A percentile compares a stretch with the other conserved stretches of the same genome.
Evolutionary conservation across 2,113 vertebrate genomes (phyloP).

Genomic region (Okapia johnstoni): DNA sequence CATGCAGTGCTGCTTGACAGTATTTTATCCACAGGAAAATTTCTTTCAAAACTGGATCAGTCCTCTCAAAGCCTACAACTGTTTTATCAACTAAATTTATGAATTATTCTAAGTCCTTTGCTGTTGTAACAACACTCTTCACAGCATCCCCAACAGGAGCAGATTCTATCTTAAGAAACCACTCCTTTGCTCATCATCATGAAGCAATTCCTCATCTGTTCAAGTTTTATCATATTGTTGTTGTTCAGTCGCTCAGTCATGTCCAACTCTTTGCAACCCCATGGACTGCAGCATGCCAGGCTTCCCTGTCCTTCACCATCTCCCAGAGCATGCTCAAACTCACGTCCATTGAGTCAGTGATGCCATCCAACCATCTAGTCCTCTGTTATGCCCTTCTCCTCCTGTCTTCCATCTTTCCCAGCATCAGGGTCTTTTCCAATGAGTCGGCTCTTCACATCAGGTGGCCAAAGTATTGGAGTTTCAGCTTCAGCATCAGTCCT

Average conservation of each 20-base stretch:
- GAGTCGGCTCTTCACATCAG: accelerated
- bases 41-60: not conserved
- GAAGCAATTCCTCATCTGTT: not conserved
- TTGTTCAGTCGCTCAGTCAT: not conserved
- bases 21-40: not conserved
- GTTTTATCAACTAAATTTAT: not conserved
- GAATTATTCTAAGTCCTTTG: not conserved
- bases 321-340: not conserved
- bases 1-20: not conserved
- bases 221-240: not conserved
- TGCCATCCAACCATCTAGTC: not conserved
- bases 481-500: not conserved
- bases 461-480: not conserved
- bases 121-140: not conserved
- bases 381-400: not conserved
- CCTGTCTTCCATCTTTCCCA: not conserved
- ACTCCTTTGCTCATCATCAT: not conserved
- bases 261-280: not conserved
- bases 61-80: not conserved
- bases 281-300: not conserved
- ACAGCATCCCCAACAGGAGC: not conserved
- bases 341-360: not conserved
- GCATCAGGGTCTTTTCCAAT: not conserved
- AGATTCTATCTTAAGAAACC: not conserved
- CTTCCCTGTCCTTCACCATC: not conserved